These are phyloP conservation scores for Kryptopterus vitreolus DNA, from an alignment of 2,797 vertebrate species.

Conservation along the genomic window DNA sequence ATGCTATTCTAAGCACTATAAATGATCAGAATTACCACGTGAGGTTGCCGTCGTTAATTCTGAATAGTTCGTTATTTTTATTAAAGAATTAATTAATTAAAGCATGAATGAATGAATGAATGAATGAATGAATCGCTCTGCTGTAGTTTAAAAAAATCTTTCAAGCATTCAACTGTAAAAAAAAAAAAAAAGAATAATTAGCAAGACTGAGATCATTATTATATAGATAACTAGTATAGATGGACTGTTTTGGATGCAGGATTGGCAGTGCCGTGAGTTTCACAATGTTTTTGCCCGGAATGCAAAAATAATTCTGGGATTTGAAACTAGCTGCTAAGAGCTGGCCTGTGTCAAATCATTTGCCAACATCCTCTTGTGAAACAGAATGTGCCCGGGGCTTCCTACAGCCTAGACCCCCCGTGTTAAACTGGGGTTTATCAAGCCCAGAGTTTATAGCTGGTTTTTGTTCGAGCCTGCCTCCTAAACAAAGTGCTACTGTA, in stretches of 20 bases:
- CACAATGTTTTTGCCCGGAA: neutral
- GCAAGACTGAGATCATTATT: neutral
- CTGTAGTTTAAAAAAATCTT: neutral
- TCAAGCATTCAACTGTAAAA: neutral
- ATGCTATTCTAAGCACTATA: neutral
- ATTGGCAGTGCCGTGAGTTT: neutral
- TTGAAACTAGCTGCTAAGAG: conserved; percentile 16
- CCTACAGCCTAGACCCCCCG: neutral
- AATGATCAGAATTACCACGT: neutral
- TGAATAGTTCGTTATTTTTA: too few relatives aligned
- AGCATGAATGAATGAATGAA: neutral
- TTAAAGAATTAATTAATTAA: neutral
- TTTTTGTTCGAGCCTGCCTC: neutral
- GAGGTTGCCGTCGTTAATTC: too few relatives aligned
- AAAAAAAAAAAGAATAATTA: neutral
- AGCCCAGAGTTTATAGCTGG: neutral
- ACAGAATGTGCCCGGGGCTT: conserved; percentile 1
- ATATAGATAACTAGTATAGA: neutral
- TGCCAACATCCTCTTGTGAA: conserved; percentile 17
- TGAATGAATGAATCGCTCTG: neutral
- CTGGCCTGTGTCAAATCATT: conserved; percentile 18
- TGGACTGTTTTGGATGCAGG: neutral
- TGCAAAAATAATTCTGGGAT: neutral
- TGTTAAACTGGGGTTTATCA: conserved; percentile 17
- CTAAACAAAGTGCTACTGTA: neutral